Percentiles rank a stretch among this genome's conserved stretches.
These are phyloP conservation scores for Gadopsis bispinosus DNA, from an alignment of 2,797 vertebrate species.

Conservation along the genomic window DNA sequence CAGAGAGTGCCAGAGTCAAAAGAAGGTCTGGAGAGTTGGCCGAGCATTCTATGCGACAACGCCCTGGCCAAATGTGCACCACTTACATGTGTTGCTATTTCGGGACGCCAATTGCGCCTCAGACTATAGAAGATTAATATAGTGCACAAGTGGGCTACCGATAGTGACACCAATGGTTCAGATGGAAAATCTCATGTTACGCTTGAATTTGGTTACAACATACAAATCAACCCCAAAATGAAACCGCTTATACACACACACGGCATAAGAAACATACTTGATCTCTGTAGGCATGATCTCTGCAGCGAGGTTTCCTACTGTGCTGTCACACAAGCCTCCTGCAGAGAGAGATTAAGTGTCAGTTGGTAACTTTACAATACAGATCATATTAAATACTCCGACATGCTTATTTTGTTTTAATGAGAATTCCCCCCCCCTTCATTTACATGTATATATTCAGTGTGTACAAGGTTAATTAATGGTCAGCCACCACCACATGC, in stretches of 20 bases:
- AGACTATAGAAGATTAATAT: slow-evolving; percentile 8
- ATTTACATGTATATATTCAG: not conserved
- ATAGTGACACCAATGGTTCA: slow-evolving; percentile 38
- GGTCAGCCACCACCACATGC: not conserved
- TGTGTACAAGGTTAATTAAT: not conserved
- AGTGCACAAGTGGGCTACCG: slow-evolving; percentile 28
- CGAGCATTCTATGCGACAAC: slow-evolving; percentile 19
- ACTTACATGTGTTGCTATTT: slow-evolving; percentile 48
- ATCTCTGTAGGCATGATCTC: slow-evolving; percentile 93
- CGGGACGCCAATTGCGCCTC: slow-evolving; percentile 15
- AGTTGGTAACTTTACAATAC: not conserved
- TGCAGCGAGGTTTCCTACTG: slow-evolving; percentile 89
- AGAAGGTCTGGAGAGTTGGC: slow-evolving; percentile 4
- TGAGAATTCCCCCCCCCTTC: too few relatives aligned
- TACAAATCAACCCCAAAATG: slow-evolving; percentile 8
- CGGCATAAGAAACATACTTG: slow-evolving; percentile 79
- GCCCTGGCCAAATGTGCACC: slow-evolving; percentile 39
- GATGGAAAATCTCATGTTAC: slow-evolving; percentile 36
- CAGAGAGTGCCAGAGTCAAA: slow-evolving; percentile 1
- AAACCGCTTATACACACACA: not conserved
- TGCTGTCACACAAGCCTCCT: slow-evolving; percentile 81
- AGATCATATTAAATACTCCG: not conserved
- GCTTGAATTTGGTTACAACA: not conserved
- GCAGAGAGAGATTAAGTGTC: slow-evolving; percentile 14
- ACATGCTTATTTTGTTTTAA: slow-evolving; percentile 6